Evolutionary conservation across 2,797 vertebrate species (phyloP).

Genomic region (Mergus octosetaceus): DNA sequence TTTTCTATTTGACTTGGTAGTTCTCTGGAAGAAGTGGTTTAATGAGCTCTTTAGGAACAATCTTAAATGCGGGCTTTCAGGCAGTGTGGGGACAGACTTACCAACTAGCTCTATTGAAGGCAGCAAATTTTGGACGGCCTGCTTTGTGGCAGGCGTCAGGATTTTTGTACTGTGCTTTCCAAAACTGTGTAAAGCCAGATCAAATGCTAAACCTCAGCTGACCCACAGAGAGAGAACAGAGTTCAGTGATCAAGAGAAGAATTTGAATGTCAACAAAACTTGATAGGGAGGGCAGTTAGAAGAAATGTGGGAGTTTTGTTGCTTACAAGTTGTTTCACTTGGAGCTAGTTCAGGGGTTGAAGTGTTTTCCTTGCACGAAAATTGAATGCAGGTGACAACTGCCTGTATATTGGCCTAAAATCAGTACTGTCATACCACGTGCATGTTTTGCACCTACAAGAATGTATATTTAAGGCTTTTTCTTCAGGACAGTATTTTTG

Average conservation of each 20-base stretch:
- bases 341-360: not conserved
- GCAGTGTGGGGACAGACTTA: not conserved
- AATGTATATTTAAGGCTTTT: not conserved
- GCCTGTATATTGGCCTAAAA: not conserved
- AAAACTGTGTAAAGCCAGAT: not conserved
- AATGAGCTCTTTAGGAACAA: not conserved
- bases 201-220: not conserved
- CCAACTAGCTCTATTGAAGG: not conserved
- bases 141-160: not conserved
- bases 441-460: not conserved
- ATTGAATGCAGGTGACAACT: accelerated
- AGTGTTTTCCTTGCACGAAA: not conserved
- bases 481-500: not conserved
- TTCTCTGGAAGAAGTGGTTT: not conserved
- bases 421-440: accelerated
- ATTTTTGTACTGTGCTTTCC: not conserved
- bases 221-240: not conserved
- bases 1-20: not conserved
- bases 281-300: not conserved
- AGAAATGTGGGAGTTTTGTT: not conserved
- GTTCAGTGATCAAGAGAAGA: not conserved
- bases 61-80: not conserved
- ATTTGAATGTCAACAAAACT: not conserved
- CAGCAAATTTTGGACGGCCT: not conserved
- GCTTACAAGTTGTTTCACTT: not conserved